Evolutionary conservation across 2,888 invertebrate genomes (phyloP).

Genomic region (Margaritifera margaritifera): DNA sequence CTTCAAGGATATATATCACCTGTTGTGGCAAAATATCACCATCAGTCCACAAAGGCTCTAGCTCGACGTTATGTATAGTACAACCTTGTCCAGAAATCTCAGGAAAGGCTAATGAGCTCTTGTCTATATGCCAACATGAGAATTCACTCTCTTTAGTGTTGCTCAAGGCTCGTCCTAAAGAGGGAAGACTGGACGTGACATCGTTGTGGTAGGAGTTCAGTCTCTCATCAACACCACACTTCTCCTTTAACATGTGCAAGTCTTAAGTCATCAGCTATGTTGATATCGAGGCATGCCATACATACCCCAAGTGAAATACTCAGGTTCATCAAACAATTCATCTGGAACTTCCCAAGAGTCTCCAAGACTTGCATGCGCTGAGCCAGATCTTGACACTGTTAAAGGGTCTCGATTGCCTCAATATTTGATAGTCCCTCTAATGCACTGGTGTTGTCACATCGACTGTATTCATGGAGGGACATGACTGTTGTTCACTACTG

Average conservation of each 20-base stretch:
- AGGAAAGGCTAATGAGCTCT: not conserved
- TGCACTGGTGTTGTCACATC: constrained; percentile 25
- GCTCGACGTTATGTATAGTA: too few relatives aligned
- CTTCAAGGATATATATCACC: too few relatives aligned
- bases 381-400: constrained; percentile 10
- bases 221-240: constrained; percentile 9
- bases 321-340: constrained; percentile 10
- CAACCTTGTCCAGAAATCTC: too few relatives aligned
- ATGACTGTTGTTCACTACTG: constrained; percentile 13
- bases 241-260: constrained; percentile 9
- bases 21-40: too few relatives aligned
- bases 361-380: constrained; percentile 8
- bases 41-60: too few relatives aligned
- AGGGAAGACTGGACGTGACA: constrained; percentile 15
- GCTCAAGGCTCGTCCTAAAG: constrained; percentile 11
- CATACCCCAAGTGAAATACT: constrained; percentile 18
- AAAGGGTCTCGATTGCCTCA: constrained; percentile 10
- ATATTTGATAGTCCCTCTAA: constrained; percentile 23
- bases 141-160: constrained; percentile 18
- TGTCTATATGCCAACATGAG: constrained; percentile 13
- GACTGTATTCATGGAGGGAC: constrained; percentile 19
- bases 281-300: constrained; percentile 12
- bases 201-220: constrained; percentile 9
- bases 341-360: constrained; percentile 13
- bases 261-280: constrained; percentile 9